Base-by-base conservation (phyloP, 1,140 invertebrate species). In the Zaprionus ghesquierei region DNA sequence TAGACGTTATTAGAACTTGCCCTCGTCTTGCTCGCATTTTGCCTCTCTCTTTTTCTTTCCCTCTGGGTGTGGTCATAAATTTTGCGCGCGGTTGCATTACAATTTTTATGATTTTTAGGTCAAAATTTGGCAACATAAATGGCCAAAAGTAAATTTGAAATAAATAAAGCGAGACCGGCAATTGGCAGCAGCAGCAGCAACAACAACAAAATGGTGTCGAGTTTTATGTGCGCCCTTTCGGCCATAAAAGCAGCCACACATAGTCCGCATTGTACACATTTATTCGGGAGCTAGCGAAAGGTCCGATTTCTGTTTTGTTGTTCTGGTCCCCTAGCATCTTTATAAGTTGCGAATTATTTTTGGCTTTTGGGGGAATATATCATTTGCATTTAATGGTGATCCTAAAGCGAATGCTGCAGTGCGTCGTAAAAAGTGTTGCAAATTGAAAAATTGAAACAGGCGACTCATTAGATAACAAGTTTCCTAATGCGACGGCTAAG, bases 61-160 rank as follows among this genome's bases (percentile, higher is more conserved):
- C 9, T n/a, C 10, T 27, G 1, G 71, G 51, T 58, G 23, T 72
- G 63, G 54, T 8, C 84, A 89, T 89, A 89, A 89, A 89, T 68
- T 72, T 59, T 71, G 62, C 56, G 50, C 79, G 81, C 66, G 77
- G 87, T 89, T 87, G 81, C 77, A 85, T 90, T 81, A 84, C 77
- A 79, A 81, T 84, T 90, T 90, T 90, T 90, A 90, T 87, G 87
- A 87, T 90, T 87, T 90, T 77, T 87, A 90, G 87, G 87, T 90
- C 87, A 90, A 90, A 87, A 90, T 90, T 90, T 89, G 85, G 70
- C 80, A 85, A 79, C 80, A 81, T 89, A 87, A 89, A 89, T 76
- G 80, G 77, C 71, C 77, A 75, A 89, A 85, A 89, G 84, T 89
- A 89, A 89, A 89, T 84, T 89, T 80, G 60, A 89, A 89, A 89